Percentiles rank a stretch among this genome's conserved stretches.
phyloP scores from a whole-genome alignment of 1,140 invertebrate genomes.

The Ips nitidus region DNA sequence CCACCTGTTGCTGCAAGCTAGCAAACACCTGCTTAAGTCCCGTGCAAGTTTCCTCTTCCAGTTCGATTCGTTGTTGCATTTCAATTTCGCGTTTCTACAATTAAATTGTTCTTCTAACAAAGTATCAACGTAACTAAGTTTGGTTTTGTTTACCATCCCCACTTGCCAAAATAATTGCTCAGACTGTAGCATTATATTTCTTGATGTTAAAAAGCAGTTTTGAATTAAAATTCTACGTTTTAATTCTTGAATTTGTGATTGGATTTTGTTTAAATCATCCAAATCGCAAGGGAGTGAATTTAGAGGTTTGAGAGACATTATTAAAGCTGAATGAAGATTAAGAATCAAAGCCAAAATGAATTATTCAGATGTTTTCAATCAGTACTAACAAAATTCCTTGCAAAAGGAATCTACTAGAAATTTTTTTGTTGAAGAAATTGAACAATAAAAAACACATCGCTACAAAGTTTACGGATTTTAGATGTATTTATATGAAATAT shows the following conservation, averaged over 20 bases:
- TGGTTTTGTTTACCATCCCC: no score
- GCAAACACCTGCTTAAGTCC: conserved; percentile 84
- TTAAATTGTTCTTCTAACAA: background rate
- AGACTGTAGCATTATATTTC: background rate
- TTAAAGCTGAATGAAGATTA: no score
- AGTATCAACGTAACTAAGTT: background rate
- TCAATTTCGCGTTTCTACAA: conserved; percentile 67
- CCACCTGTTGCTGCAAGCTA: conserved; percentile 88
- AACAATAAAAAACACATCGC: no score
- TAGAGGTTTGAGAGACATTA: no score
- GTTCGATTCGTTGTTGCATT: conserved; percentile 83
- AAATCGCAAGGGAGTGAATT: background rate
- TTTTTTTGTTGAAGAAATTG: no score
- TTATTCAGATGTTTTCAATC: no score
- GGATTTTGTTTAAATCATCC: background rate
- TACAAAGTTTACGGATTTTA: no score
- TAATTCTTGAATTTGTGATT: background rate
- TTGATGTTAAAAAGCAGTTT: background rate
- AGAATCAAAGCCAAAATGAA: no score
- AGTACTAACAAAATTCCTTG: no score
- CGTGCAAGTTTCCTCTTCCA: conserved; percentile 84
- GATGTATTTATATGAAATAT: no score
- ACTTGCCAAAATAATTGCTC: conserved; percentile 6
- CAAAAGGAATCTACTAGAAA: no score
- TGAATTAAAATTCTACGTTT: background rate